Evolutionary conservation across 2,113 vertebrate genomes (phyloP), one percentile per base, ranked within the genome.

Genomic region (Clinocottus analis): DNA sequence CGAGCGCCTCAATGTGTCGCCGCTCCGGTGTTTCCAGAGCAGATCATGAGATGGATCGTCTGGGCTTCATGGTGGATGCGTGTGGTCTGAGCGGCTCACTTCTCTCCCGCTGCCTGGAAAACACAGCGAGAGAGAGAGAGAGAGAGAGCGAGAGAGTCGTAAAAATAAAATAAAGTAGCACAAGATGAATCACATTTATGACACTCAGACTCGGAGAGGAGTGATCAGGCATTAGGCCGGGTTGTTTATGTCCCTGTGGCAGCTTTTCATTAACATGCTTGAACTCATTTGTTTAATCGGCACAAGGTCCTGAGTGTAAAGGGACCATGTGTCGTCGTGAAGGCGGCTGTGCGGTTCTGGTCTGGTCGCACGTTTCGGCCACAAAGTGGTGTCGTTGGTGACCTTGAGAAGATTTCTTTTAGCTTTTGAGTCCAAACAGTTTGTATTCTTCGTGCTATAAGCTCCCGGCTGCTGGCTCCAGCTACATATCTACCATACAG

Each of bases 161-260:
- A 21, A 55, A 45, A 16, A 45, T 4, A 67, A 73, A 64, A 43
- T 14, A 27, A 79, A 72, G 62, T 5, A 31, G 66, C 3, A 1
- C 1, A 14, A 27, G 72, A 83, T 79, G 25, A 84, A 72, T 84
- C 77, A 72, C 7, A 19, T 85, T 85, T 73, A 71, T 19, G 68
- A 61, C 58, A 41, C 10, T 55, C 19, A 23, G 17, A 27, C 70
- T 45, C 33, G 2, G 4, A 5, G n/a, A 53, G 25, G 16, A n/a
- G 47, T 56, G 8, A 72, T 41, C 49, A n/a, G n/a, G 58, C 39
- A 35, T 53, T 43, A 56, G 59, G 60, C 13, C 14, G 14, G 4
- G 39, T 45, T 65, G 62, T 71, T 59, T 43, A n/a, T 33, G 12
- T 11, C 9, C 11, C 14, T 29, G 5, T 14, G 23, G 33, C 58